phyloP scores from a whole-genome alignment of 2,113 vertebrate species.

The Meles meles region DNA sequence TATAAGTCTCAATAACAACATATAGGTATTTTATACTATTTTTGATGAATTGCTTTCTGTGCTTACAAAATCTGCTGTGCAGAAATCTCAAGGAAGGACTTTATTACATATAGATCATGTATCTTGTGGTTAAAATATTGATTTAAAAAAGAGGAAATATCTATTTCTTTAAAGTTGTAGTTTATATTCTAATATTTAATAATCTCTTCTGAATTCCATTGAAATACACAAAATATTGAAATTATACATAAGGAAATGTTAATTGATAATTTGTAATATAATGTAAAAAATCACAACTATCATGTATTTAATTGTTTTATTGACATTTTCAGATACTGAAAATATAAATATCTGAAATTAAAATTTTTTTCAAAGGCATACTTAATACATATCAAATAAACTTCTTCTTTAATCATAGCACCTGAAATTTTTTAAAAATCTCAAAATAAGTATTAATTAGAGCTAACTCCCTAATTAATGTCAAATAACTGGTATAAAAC shows the following conservation, averaged over 20 bases:
- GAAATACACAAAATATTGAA: background rate
- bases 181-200: conserved; percentile 5
- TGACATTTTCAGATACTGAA: background rate
- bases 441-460: background rate
- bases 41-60: background rate
- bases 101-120: conserved; percentile 28
- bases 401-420: background rate
- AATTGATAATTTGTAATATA: background rate
- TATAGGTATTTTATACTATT: conserved; percentile 20
- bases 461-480: background rate
- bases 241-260: background rate
- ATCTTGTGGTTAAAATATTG: background rate
- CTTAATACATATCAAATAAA: background rate
- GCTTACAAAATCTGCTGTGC: conserved; percentile 22
- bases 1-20: background rate
- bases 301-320: background rate
- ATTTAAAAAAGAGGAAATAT: conserved; percentile 19
- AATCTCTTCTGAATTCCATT: background rate
- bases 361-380: background rate
- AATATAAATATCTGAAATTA: background rate
- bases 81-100: background rate
- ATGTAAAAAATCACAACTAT: background rate
- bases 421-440: background rate
- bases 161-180: conserved; percentile 47
- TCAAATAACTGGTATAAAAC: background rate